Evolutionary conservation across 2,113 vertebrate genomes (phyloP).

Genomic region (Plectropomus leopardus): DNA sequence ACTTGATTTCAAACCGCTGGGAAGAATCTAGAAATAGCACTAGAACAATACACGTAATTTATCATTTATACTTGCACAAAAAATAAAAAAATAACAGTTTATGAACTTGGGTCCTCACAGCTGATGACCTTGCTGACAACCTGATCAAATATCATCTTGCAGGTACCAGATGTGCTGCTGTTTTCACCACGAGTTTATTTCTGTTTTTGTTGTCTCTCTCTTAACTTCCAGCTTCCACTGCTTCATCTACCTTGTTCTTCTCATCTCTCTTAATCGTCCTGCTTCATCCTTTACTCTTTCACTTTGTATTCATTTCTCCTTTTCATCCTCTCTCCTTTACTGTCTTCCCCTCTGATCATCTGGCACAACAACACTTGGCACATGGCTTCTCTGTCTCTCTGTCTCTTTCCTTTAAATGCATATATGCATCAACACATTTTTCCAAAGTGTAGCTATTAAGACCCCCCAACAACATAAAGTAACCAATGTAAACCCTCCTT

Average conservation of each 20-base stretch:
- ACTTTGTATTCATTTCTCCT: too few relatives aligned
- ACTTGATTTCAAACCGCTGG: too few relatives aligned
- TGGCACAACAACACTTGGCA: conserved; percentile 7
- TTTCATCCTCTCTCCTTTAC: conserved; percentile 10
- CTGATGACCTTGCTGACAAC: neutral
- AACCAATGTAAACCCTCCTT: neutral
- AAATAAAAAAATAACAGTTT: too few relatives aligned
- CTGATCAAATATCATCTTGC: neutral
- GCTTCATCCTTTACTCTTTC: too few relatives aligned
- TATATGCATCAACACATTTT: neutral
- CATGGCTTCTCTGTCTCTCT: neutral
- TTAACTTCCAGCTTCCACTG: too few relatives aligned
- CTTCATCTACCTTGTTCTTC: neutral
- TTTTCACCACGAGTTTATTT: neutral
- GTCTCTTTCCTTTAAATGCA: conserved; percentile 1
- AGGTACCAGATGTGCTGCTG: neutral
- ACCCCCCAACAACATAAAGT: neutral
- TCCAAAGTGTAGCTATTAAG: neutral
- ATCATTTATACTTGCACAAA: too few relatives aligned
- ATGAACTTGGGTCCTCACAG: neutral
- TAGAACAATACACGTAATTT: too few relatives aligned
- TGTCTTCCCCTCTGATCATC: conserved; percentile 26
- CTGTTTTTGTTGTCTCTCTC: neutral
- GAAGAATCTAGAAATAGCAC: too few relatives aligned
- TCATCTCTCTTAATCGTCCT: too few relatives aligned